Evolutionary conservation across 2,888 invertebrate genomes (phyloP).

Genomic region (Tyria jacobaeae): DNA sequence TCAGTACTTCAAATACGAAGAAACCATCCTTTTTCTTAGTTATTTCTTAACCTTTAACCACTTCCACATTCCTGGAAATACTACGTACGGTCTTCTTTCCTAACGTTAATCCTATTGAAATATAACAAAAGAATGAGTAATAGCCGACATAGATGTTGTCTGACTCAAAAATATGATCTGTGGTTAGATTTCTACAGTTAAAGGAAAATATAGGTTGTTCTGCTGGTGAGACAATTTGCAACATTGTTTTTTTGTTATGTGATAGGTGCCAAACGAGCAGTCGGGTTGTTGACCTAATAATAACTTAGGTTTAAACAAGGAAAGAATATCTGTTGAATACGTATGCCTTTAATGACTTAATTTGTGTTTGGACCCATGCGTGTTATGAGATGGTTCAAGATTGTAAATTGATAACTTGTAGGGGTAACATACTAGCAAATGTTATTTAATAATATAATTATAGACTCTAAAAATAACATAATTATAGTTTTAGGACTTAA

Average conservation of each 20-base stretch:
- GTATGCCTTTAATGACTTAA: too few relatives aligned
- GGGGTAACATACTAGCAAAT: too few relatives aligned
- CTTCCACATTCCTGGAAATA: background rate
- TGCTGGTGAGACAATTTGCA: background rate
- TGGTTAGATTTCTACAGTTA: slow-evolving; percentile 37
- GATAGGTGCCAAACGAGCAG: too few relatives aligned
- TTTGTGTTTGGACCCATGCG: too few relatives aligned
- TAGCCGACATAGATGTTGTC: background rate
- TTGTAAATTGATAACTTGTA: too few relatives aligned
- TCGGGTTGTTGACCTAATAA: background rate
- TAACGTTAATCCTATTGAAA: slow-evolving; percentile 10
- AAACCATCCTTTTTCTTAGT: background rate
- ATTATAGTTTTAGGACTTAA: too few relatives aligned
- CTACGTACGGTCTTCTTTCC: background rate
- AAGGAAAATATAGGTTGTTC: slow-evolving; percentile 29
- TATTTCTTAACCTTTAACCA: background rate
- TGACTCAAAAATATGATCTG: slow-evolving; percentile 20
- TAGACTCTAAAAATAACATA: too few relatives aligned
- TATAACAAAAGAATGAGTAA: slow-evolving; percentile 20
- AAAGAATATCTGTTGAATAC: background rate
- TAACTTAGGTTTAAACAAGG: background rate
- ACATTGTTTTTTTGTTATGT: too few relatives aligned
- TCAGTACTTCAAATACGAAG: background rate
- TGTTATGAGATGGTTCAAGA: too few relatives aligned
- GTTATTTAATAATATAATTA: too few relatives aligned